phyloP scores from a whole-genome alignment of 2,113 vertebrate species.

The Triplophysa siluroides region DNA sequence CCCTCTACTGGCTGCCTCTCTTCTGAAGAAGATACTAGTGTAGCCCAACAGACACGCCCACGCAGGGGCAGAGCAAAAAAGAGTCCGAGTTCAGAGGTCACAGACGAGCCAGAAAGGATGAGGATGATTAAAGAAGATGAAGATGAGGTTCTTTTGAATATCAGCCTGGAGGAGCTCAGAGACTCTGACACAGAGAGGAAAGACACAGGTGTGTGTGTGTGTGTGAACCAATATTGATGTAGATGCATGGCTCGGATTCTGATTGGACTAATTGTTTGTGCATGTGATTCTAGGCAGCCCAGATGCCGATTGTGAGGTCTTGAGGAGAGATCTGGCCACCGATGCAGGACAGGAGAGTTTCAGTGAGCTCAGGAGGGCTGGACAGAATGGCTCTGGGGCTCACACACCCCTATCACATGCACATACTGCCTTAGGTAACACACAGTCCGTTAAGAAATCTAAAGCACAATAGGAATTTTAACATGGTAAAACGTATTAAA shows the following conservation, averaged over 20 bases:
- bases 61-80: slow-evolving; percentile 56
- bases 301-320: slow-evolving; percentile 72
- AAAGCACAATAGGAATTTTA: too few relatives aligned
- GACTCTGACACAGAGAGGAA: slow-evolving; percentile 76
- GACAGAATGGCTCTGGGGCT: slow-evolving; percentile 37
- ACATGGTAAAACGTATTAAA: background rate
- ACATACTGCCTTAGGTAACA: slow-evolving; percentile 62
- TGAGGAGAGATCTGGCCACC: slow-evolving; percentile 70
- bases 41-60: slow-evolving; percentile 27
- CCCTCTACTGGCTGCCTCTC: slow-evolving; percentile 29
- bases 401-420: slow-evolving; percentile 50
- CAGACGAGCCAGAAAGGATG: slow-evolving; percentile 75
- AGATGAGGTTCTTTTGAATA: slow-evolving; percentile 59
- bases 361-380: slow-evolving; percentile 55
- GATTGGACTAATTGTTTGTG: slow-evolving; percentile 1
- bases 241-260: background rate
- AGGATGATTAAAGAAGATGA: slow-evolving; percentile 72
- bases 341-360: slow-evolving; percentile 50
- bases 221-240: background rate
- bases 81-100: slow-evolving; percentile 11
- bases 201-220: slow-evolving; percentile 47
- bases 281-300: slow-evolving; percentile 37
- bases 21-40: slow-evolving; percentile 56
- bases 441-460: background rate
- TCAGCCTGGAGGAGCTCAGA: slow-evolving; percentile 76